phyloP scores from a whole-genome alignment of 2,113 vertebrate species.

The Ploceus nigricollis region DNA sequence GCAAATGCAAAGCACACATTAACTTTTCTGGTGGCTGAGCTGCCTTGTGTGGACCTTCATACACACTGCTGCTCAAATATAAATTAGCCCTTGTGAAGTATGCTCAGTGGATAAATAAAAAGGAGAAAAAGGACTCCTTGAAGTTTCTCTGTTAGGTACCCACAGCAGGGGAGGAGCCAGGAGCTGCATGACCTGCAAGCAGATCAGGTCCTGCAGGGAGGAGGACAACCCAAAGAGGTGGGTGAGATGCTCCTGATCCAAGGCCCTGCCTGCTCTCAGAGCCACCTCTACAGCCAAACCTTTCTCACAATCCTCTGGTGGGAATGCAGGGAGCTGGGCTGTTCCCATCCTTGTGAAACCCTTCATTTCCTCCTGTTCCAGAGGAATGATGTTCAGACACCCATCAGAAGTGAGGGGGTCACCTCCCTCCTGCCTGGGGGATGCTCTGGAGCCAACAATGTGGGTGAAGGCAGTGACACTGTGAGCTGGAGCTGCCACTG shows the following conservation, averaged over 20 bases:
- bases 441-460: neutral
- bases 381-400: neutral
- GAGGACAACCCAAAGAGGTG: neutral
- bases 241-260: neutral
- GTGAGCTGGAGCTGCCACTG: neutral
- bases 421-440: neutral
- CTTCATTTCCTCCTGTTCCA: neutral
- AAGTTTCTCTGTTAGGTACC: neutral
- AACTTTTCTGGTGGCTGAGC: conserved; percentile 55
- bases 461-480: neutral
- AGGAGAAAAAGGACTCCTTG: neutral
- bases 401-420: neutral
- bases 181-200: accelerated
- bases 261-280: neutral
- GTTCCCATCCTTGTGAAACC: neutral
- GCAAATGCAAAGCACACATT: conserved; percentile 59
- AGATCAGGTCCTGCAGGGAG: neutral
- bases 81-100: neutral
- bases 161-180: neutral
- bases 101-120: neutral
- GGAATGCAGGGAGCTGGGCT: neutral
- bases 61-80: conserved; percentile 31
- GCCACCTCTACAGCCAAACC: neutral
- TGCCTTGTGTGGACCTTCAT: conserved; percentile 7
- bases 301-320: neutral